phyloP scores from a whole-genome alignment of 2,888 invertebrate species.

The Notodonta dromedarius region DNA sequence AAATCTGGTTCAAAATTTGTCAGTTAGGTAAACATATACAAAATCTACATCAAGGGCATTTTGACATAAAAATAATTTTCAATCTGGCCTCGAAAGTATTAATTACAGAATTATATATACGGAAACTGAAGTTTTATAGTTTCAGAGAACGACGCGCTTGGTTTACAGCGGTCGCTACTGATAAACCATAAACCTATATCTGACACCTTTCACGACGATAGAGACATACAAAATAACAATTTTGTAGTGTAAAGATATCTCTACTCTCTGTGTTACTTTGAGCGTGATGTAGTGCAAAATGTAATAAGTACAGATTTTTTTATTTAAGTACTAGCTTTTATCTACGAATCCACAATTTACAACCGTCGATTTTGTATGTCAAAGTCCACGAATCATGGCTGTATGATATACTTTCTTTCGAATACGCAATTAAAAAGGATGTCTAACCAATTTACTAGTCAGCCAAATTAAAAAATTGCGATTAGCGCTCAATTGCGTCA shows the following conservation, averaged over 20 bases:
- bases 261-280: no score
- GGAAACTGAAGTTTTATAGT: constrained; percentile 58
- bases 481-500: background rate
- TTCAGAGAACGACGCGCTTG: constrained; percentile 50
- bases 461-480: no score
- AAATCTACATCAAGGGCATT: background rate
- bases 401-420: no score
- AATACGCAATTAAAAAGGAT: no score
- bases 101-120: constrained; percentile 12
- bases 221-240: constrained; percentile 27
- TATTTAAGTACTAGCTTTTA: no score
- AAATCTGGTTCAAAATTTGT: background rate
- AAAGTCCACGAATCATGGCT: background rate
- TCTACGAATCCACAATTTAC: no score
- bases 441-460: no score
- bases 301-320: no score
- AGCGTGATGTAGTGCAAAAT: no score
- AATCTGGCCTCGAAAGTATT: constrained; percentile 25
- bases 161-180: constrained; percentile 56
- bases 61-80: background rate
- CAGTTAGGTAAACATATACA: background rate
- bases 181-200: constrained; percentile 74
- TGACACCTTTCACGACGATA: constrained; percentile 41
- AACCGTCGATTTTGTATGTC: background rate
- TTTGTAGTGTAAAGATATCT: constrained; percentile 14